phyloP scores from a whole-genome alignment of 35 echinoderm and acorn worm genomes.

The Lytechinus variegatus region DNA sequence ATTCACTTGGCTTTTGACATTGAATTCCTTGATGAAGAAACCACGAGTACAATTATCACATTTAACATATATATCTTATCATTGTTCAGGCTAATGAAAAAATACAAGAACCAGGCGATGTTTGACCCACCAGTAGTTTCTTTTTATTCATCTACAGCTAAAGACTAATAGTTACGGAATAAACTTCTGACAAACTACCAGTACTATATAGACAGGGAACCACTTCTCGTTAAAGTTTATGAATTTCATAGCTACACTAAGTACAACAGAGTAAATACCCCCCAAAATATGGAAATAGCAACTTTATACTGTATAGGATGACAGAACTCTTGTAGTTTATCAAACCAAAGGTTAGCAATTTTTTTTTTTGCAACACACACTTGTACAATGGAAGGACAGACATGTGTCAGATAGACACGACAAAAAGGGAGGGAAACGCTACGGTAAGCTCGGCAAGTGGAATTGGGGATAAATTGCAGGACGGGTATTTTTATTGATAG shows the following conservation, averaged over 20 bases:
- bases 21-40: too few species aligned
- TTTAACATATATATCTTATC: background rate
- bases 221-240: background rate
- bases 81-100: background rate
- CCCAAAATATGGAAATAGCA: background rate
- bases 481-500: background rate
- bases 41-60: background rate
- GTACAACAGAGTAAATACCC: background rate
- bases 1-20: too few species aligned
- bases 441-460: background rate
- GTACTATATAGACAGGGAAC: background rate
- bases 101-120: background rate
- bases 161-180: background rate
- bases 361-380: background rate
- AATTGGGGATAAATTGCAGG: background rate
- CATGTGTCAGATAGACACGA: background rate
- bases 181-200: background rate
- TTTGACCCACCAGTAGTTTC: background rate
- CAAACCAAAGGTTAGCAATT: background rate
- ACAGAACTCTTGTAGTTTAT: background rate
- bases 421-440: background rate
- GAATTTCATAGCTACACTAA: background rate
- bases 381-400: background rate
- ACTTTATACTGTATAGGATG: background rate
- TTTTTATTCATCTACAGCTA: background rate